Percentiles rank a stretch among this genome's conserved stretches.
These are phyloP conservation scores for Drosophila basisetae DNA, from an alignment of 2,888 invertebrate genomes.

Conservation along the genomic window DNA sequence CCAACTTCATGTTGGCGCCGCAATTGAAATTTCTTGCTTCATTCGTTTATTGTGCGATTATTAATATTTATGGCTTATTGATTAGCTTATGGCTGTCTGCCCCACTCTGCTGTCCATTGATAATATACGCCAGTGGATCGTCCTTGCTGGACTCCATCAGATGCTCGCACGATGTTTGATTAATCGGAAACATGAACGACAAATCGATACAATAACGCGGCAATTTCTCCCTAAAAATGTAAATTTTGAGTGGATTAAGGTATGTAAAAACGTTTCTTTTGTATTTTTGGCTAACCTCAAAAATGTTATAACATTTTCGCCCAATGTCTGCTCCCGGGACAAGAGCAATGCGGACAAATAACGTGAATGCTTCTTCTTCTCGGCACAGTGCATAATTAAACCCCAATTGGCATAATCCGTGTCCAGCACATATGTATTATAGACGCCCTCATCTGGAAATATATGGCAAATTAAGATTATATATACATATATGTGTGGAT, in stretches of 20 bases:
- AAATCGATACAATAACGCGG: constrained; percentile 92
- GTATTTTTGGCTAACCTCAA: constrained; percentile 70
- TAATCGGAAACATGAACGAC: constrained; percentile 93
- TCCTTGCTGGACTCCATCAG: constrained; percentile 82
- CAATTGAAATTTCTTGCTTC: constrained; percentile 6
- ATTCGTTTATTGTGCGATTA: constrained; percentile 12
- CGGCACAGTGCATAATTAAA: constrained; percentile 93
- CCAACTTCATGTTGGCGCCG: constrained; percentile 44
- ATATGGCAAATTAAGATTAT: background rate
- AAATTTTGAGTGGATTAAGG: background rate
- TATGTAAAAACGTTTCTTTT: background rate
- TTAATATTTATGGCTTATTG: constrained; percentile 44
- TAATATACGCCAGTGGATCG: constrained; percentile 83
- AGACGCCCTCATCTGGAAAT: constrained; percentile 91
- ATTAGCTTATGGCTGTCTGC: constrained; percentile 80
- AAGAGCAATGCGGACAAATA: constrained; percentile 94
- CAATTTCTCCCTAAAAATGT: constrained; percentile 82
- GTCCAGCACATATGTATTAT: constrained; percentile 94
- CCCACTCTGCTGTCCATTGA: constrained; percentile 79
- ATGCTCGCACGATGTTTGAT: constrained; percentile 87
- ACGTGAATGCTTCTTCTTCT: constrained; percentile 91
- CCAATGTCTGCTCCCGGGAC: constrained; percentile 88
- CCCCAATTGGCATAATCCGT: constrained; percentile 94
- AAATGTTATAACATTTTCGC: constrained; percentile 86
- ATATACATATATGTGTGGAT: background rate